These are phyloP conservation scores for Vanessa tameamea DNA, from an alignment of 1,140 invertebrate genomes.

Conservation along the genomic window DNA sequence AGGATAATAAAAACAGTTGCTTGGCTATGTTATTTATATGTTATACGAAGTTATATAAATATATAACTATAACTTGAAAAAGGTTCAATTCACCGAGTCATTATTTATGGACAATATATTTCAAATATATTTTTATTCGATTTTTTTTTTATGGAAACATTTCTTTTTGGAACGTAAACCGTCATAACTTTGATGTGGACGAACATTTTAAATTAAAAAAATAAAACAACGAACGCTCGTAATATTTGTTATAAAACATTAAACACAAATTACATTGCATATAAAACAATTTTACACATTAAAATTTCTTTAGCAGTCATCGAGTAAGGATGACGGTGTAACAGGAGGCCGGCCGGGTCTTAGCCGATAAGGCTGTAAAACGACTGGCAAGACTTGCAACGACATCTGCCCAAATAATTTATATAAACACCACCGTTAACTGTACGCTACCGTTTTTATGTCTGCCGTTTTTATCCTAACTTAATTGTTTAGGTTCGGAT, in stretches of 20 bases:
- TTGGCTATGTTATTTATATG: not conserved
- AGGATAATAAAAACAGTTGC: not conserved
- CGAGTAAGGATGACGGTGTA: not conserved
- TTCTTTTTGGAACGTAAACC: not conserved
- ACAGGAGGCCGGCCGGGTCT: not conserved
- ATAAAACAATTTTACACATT: too few relatives aligned
- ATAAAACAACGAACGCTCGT: too few relatives aligned
- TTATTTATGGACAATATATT: not conserved
- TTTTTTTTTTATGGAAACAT: not conserved
- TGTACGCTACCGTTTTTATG: not conserved
- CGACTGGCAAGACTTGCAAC: conserved; percentile 36
- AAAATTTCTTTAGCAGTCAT: too few relatives aligned
- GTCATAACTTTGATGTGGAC: too few relatives aligned
- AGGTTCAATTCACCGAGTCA: not conserved
- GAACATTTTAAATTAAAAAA: too few relatives aligned
- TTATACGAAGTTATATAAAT: not conserved
- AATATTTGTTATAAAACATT: too few relatives aligned
- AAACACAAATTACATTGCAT: too few relatives aligned
- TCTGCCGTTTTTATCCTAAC: not conserved
- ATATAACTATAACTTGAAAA: not conserved
- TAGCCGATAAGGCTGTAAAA: conserved; percentile 7
- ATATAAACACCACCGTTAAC: conserved; percentile 21
- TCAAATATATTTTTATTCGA: not conserved
- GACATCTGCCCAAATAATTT: conserved; percentile 45
- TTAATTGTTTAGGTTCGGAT: too few relatives aligned